Base-by-base conservation (phyloP, 2,113 vertebrate species). In the Stigmatopora nigra region DNA sequence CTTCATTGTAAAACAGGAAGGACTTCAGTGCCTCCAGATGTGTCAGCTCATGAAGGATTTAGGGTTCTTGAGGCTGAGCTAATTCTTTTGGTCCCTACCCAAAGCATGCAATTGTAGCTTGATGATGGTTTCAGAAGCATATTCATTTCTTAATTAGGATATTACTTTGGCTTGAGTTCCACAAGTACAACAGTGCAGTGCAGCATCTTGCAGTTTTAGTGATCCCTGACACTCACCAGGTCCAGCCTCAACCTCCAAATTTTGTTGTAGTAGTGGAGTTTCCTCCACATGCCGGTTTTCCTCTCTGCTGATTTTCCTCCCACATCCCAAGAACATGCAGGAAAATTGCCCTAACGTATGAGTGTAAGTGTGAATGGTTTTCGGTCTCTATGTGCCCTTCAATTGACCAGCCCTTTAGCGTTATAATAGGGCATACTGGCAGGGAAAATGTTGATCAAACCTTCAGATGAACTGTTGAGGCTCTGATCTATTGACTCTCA, bases 361-460 rank as follows among this genome's bases (percentile, higher is more conserved):
- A 31, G 25, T 31, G 25, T 31, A 31, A 31, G 25, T 3, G 25
- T 31, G 25, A 31, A 31, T 31, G 25, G 25, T 31, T 31, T 1
- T 31, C 25, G 25, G 25, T 31, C 25, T 31, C 25, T 31, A 31
- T 31, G 25, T 31, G 25, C 25, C 25, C 3, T 31, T 31, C 25
- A 31, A 31, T 31, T 31, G 25, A 3, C 25, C 25, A 31, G 25
- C 25, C 25, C 25, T 31, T 13, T 55, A 55, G 3, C 13, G 12
- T 22, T 55, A 55, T 22, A 3, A 55, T 55, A 55, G 20, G 52
- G 11, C 5, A 41, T 22, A 25, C 52, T 58, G 35, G 45, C 62
- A 19, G 61, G 76, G 57, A 35, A 35, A 53, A 65, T 48, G 51
- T 78, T 80, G 52, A 61, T 80, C 80, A 83, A 84, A 51, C 66